Evolutionary conservation across 2,797 vertebrate species (phyloP).

Genomic region (Ptychobarbus kaznakovi): DNA sequence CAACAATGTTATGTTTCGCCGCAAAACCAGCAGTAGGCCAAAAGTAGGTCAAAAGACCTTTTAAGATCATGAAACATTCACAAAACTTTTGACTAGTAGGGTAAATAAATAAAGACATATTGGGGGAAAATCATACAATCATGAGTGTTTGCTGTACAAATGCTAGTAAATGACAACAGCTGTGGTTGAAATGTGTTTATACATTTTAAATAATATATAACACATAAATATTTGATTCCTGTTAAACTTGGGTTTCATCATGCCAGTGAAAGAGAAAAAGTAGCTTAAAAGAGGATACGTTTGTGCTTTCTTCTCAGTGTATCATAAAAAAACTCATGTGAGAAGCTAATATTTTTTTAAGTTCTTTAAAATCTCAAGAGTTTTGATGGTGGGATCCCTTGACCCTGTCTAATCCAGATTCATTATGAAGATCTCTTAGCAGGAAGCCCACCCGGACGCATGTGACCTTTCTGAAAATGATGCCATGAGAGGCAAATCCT

Average conservation of each 20-base stretch:
- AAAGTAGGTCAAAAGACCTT: not conserved
- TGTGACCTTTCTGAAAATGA: constrained; percentile 54
- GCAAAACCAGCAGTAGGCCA: not conserved
- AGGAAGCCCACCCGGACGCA: constrained; percentile 51
- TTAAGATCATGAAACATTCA: not conserved
- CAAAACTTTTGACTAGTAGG: not conserved
- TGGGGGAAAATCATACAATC: not conserved
- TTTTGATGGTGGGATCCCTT: constrained; percentile 16
- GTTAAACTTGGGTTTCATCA: constrained; percentile 6
- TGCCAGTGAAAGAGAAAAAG: constrained; percentile 1
- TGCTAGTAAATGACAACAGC: not conserved
- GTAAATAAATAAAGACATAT: not conserved
- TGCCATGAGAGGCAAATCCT: constrained; percentile 51
- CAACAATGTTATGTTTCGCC: not conserved
- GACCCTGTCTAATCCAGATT: constrained; percentile 54
- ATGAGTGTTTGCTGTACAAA: not conserved
- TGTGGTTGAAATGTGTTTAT: not conserved
- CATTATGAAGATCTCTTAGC: constrained; percentile 53
- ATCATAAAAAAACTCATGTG: not conserved
- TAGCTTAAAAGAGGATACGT: not conserved
- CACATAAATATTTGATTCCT: constrained; percentile 6
- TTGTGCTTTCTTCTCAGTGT: not conserved
- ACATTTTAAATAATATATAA: constrained; percentile 20
- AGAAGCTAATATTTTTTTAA: constrained; percentile 1
- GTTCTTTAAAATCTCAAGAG: constrained; percentile 4